phyloP scores from a whole-genome alignment of 2,797 vertebrate genomes.

The Bradypodion pumilum region DNA sequence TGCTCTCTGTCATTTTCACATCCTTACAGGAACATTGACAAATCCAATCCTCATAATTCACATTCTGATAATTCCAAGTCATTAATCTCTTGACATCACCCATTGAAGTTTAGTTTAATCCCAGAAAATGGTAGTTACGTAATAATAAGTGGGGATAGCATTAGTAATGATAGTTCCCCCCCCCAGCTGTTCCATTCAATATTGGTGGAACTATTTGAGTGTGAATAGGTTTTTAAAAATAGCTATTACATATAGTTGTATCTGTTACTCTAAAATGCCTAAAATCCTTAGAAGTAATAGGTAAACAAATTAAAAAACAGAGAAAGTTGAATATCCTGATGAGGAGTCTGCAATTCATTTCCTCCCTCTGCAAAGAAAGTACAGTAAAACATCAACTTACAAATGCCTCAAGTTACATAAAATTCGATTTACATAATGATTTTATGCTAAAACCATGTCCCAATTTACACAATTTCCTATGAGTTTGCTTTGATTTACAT shows the following conservation, averaged over 20 bases:
- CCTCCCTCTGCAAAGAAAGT: conserved; percentile 32
- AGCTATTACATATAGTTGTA: neutral
- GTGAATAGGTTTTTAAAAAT: neutral
- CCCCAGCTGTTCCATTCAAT: neutral
- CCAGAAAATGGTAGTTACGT: neutral
- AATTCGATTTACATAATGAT: no score
- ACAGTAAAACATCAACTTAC: no score
- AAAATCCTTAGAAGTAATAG: no score
- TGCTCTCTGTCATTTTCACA: no score
- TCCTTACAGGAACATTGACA: no score
- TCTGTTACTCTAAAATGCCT: neutral
- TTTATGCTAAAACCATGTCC: no score
- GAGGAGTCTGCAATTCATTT: neutral
- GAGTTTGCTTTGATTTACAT: no score
- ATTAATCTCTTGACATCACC: no score
- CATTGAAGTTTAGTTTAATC: neutral
- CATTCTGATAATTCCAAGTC: no score
- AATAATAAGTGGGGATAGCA: neutral
- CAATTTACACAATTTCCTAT: no score
- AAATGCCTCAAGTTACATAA: no score
- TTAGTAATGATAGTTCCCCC: neutral
- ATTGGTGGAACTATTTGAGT: neutral
- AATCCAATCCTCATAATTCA: no score
- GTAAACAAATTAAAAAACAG: neutral
- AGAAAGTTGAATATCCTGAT: conserved; percentile 13